Conservation (phyloP, 2,113 vertebrate genomes). For the Arenaria interpres region DNA sequence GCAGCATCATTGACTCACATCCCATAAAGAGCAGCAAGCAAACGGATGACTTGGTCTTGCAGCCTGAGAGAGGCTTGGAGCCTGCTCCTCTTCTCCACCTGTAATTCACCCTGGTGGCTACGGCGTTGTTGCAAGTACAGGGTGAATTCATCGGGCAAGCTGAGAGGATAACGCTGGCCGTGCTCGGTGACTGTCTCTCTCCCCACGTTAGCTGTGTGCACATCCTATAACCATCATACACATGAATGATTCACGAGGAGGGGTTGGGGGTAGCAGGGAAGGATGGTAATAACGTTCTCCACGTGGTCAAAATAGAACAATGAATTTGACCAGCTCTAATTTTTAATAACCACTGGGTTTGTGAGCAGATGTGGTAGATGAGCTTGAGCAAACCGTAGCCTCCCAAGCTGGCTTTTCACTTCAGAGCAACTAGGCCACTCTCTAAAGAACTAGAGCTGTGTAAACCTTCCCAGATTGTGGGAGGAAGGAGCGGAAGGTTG, state of each 20-base stretch:
- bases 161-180: not conserved
- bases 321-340: not conserved
- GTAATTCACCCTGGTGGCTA: not conserved
- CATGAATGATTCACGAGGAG: not conserved
- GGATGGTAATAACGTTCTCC: not conserved
- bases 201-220: too few relatives aligned
- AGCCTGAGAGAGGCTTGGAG: not conserved
- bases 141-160: not conserved
- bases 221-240: too few relatives aligned
- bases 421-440: not conserved
- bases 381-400: not conserved
- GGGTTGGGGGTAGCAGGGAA: not conserved
- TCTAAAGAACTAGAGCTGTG: not conserved
- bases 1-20: not conserved
- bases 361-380: conserved; percentile 23
- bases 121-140: too few relatives aligned
- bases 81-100: not conserved
- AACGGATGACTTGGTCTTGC: not conserved
- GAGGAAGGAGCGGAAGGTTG: not conserved
- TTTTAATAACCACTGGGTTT: conserved; percentile 9
- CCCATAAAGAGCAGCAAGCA: not conserved
- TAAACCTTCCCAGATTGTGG: not conserved
- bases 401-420: conserved; percentile 12
- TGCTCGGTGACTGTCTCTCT: not conserved
- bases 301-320: not conserved